These are phyloP conservation scores for Dendrolimus kikuchii DNA, from an alignment of 1,140 invertebrate genomes.

Conservation along the genomic window DNA sequence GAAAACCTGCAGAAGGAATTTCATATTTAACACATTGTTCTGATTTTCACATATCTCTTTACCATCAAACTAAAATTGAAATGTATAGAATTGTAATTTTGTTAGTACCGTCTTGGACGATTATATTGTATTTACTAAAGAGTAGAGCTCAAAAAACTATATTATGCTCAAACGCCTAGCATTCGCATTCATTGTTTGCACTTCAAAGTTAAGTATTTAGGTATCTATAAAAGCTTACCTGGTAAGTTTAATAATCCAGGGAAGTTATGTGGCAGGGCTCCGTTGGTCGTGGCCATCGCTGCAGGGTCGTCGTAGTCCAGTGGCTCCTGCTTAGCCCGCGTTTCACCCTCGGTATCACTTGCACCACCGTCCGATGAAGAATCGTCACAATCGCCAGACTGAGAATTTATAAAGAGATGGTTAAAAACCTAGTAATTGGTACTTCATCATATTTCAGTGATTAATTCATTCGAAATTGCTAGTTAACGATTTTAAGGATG, in stretches of 20 bases:
- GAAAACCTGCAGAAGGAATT: constrained; percentile 41
- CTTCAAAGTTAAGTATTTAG: too few species aligned
- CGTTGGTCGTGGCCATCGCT: constrained; percentile 78
- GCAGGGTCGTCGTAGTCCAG: constrained; percentile 78
- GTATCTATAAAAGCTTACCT: constrained; percentile 24
- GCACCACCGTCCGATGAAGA: constrained; percentile 78
- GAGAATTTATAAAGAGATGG: not conserved
- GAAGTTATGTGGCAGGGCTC: constrained; percentile 70
- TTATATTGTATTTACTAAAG: too few species aligned
- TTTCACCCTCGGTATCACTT: constrained; percentile 76
- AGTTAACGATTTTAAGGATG: too few species aligned
- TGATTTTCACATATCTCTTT: constrained; percentile 2
- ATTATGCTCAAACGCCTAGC: too few species aligned
- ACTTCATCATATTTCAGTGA: too few species aligned
- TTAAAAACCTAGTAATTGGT: too few species aligned
- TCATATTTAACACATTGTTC: not conserved
- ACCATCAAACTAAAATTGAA: not conserved
- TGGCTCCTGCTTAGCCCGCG: constrained; percentile 76
- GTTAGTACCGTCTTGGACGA: too few species aligned
- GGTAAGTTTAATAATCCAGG: constrained; percentile 56
- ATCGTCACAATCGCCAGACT: constrained; percentile 80
- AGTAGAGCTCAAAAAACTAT: too few species aligned
- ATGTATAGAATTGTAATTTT: too few species aligned
- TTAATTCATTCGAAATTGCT: too few species aligned
- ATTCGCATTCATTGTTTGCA: not conserved